phyloP scores from a whole-genome alignment of 2,113 vertebrate species.

The Callospermophilus lateralis region DNA sequence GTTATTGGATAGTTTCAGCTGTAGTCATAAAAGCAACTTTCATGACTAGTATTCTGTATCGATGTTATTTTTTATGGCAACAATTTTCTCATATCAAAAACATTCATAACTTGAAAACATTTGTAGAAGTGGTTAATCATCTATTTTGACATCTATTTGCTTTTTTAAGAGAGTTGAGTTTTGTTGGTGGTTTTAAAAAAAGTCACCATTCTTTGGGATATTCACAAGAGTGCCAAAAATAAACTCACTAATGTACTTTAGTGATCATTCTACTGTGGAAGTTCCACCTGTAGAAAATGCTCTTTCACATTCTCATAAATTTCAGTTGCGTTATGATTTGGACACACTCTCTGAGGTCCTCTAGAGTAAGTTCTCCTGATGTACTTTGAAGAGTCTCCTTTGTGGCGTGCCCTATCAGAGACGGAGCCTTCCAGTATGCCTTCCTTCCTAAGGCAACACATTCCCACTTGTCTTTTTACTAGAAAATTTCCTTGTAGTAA shows the following conservation, averaged over 20 bases:
- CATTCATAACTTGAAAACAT: neutral
- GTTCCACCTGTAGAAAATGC: neutral
- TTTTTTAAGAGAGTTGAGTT: conserved; percentile 50
- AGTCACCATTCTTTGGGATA: neutral
- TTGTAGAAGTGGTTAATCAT: conserved; percentile 52
- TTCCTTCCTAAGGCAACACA: neutral
- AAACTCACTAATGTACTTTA: conserved; percentile 12
- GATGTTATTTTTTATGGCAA: neutral
- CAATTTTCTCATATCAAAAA: neutral
- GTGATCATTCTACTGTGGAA: conserved; percentile 26
- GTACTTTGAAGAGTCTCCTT: neutral
- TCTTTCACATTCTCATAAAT: neutral
- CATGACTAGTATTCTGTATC: neutral
- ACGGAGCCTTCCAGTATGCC: neutral
- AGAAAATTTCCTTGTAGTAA: conserved; percentile 5
- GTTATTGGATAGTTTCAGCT: conserved; percentile 23
- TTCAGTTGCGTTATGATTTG: neutral
- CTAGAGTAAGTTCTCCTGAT: neutral
- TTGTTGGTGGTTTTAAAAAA: conserved; percentile 10
- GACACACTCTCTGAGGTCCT: neutral
- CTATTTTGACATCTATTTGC: conserved; percentile 42
- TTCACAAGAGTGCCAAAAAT: conserved; percentile 5
- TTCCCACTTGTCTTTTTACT: neutral
- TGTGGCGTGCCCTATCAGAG: neutral
- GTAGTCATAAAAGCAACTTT: neutral